Conservation (phyloP, 2,888 invertebrate genomes). For the Meloe dianella region DNA sequence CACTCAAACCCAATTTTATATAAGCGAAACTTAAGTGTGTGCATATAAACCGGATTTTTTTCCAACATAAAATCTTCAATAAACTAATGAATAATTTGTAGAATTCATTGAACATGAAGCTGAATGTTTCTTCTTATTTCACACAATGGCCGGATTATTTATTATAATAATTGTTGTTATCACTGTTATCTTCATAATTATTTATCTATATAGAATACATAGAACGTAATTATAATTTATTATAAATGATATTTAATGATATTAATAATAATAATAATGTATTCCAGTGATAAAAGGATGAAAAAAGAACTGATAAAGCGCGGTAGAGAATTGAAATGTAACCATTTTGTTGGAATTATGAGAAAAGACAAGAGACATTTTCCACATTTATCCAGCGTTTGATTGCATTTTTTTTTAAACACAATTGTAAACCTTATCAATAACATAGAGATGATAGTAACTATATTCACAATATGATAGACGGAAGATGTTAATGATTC, state of each 20-base stretch:
- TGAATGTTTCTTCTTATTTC: neutral
- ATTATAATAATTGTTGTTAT: neutral
- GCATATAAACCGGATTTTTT: too few species aligned
- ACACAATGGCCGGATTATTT: neutral
- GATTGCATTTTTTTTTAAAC: too few species aligned
- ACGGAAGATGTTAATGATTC: too few species aligned
- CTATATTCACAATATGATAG: too few species aligned
- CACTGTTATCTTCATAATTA: neutral
- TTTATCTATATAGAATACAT: neutral
- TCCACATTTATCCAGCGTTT: neutral
- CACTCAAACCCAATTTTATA: too few species aligned
- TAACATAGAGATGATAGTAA: too few species aligned
- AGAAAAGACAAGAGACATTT: neutral
- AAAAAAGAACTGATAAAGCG: neutral
- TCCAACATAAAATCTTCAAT: neutral
- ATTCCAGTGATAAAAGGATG: neutral
- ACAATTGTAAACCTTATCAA: too few species aligned
- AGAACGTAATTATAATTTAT: neutral
- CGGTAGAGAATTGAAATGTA: neutral
- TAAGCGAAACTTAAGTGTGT: too few species aligned
- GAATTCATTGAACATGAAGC: slow-evolving; percentile 8
- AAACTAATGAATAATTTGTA: neutral
- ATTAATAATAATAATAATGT: neutral
- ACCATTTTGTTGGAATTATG: neutral
- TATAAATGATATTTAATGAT: neutral